A percentile compares a stretch with the other conserved stretches of the same genome.
Conservation (phyloP, 2,113 vertebrate species). For the Tupaia tana region DNA sequence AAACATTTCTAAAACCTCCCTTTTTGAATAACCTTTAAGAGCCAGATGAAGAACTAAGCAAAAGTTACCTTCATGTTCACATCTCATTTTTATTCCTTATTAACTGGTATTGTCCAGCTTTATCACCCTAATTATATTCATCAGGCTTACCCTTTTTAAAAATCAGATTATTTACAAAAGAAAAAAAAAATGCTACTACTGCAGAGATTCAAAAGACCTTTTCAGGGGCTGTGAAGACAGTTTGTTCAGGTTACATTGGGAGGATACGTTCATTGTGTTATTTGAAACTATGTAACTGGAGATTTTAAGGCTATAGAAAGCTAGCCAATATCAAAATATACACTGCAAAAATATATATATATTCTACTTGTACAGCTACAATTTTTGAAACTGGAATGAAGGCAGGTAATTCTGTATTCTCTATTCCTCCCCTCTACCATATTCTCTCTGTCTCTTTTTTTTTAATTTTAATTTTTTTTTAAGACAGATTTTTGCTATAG, state of each 20-base stretch:
- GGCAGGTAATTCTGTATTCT: conserved; percentile 7
- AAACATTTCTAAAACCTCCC: conserved; percentile 47
- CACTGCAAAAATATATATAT: conserved; percentile 2
- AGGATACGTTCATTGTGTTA: conserved; percentile 47
- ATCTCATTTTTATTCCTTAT: neutral
- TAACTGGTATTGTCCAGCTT: neutral
- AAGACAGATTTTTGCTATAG: no score
- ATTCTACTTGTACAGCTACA: neutral
- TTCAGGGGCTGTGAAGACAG: neutral
- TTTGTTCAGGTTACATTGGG: conserved; percentile 40
- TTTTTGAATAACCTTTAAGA: conserved; percentile 2
- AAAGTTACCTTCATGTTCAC: conserved; percentile 15
- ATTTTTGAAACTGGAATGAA: conserved; percentile 43
- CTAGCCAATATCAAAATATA: conserved; percentile 48
- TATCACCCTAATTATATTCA: conserved; percentile 44
- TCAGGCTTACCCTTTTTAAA: conserved; percentile 38
- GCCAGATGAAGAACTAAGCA: conserved; percentile 39
- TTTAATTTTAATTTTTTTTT: no score
- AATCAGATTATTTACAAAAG: conserved; percentile 38
- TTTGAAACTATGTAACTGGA: conserved; percentile 65
- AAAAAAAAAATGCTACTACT: conserved; percentile 37
- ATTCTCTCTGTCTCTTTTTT: no score
- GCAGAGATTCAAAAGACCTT: conserved; percentile 24
- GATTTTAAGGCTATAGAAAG: conserved; percentile 45
- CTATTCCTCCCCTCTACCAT: neutral